Base-by-base conservation (phyloP, 1,140 invertebrate species). In the Octopus sinensis region DNA sequence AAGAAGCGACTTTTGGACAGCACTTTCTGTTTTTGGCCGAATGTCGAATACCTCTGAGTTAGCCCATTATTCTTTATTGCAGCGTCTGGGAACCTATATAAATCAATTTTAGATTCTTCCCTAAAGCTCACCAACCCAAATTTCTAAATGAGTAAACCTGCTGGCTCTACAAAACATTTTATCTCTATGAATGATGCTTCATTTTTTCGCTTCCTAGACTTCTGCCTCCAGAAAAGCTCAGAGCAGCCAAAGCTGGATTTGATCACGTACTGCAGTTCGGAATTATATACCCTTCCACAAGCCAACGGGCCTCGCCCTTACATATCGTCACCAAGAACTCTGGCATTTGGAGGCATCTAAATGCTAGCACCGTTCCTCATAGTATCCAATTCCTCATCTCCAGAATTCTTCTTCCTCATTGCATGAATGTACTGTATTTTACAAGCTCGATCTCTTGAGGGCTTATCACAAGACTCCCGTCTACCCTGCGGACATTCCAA, bases 241-340 rank as follows among this genome's bases (percentile, higher is more conserved):
- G 54, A 5, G 62, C 53, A 4, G n/a, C 62, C 4, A 68, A 62
- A 30, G 17, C 54, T 51, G 5, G 51, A 52, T 71, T 80, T 73
- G 17, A 75, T 43, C 53, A 71, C 10, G 51, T 80, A 30, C 52
- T 68, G 43, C 56, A 13, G 4, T 56, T 71, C 4, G 62, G 54
- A 23, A 71, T 62, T 9, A 62, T 80, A 9, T 5, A 30, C 30
- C 62, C 12, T 30, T 80, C 68, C 56, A 54, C 52, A 12, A 68
- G 62, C 62, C 62, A 88, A 7, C 92, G 91, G 91, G 85, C 91
- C 17, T 90, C 88, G 5, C 89, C 90, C 17, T 76, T 92, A 5
- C 89, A 91, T 82, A 85, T 92, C 73, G 90, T 91, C 0, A 83
- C 83, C 13, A 92, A 93, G 80, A 85, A 86, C 73, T 84, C 88